Evolutionary conservation across 2,888 invertebrate genomes (phyloP).

Genomic region (Mycalesis mineus): DNA sequence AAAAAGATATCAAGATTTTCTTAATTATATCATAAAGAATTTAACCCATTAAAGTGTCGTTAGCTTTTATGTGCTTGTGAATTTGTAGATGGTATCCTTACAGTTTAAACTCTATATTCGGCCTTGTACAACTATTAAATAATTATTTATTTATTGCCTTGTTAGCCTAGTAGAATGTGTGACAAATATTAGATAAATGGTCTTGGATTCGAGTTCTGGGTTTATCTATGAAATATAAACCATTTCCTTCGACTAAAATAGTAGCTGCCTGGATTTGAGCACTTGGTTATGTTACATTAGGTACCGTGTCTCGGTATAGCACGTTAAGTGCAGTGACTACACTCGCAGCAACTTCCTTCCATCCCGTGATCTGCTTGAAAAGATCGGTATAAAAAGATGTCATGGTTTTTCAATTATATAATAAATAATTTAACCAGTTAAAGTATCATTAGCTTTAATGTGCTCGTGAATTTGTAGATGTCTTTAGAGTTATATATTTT

Average conservation of each 20-base stretch:
- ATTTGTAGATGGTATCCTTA: conserved; percentile 2
- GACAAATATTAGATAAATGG: too few relatives aligned
- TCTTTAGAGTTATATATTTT: too few relatives aligned
- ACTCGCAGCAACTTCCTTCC: conserved; percentile 68
- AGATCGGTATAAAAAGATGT: conserved; percentile 27
- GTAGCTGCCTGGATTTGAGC: too few relatives aligned
- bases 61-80: conserved; percentile 5
- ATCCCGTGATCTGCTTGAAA: conserved; percentile 49
- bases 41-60: conserved; percentile 18
- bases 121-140: too few relatives aligned
- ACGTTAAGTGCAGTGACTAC: conserved; percentile 28
- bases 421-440: conserved; percentile 22
- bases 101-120: too few relatives aligned
- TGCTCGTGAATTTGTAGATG: not conserved
- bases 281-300: too few relatives aligned
- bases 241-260: too few relatives aligned
- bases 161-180: too few relatives aligned
- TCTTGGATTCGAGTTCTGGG: too few relatives aligned
- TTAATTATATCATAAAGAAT: conserved; percentile 24
- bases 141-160: too few relatives aligned
- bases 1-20: conserved; percentile 26
- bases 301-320: too few relatives aligned
- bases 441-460: conserved; percentile 11
- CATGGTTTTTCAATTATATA: conserved; percentile 22
- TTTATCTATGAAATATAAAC: too few relatives aligned